These are phyloP conservation scores for Drosophila algonquin DNA, from an alignment of 2,888 invertebrate genomes.

Conservation along the genomic window DNA sequence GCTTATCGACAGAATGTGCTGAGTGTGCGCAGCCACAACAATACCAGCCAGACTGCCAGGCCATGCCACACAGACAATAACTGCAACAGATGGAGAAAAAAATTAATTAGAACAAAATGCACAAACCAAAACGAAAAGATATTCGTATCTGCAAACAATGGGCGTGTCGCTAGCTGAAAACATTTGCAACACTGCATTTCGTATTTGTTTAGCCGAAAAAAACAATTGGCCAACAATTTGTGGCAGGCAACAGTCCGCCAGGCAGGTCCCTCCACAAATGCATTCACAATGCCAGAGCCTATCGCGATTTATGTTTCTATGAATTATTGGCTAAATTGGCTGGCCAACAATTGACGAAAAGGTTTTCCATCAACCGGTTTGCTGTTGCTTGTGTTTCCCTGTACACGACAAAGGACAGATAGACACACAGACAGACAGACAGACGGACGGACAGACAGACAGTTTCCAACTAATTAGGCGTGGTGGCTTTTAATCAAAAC, in stretches of 20 bases:
- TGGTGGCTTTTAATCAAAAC: conserved; percentile 79
- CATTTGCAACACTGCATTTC: conserved; percentile 52
- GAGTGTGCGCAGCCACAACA: conserved; percentile 58
- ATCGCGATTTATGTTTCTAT: conserved; percentile 78
- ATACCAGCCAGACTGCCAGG: conserved; percentile 14
- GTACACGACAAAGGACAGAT: background rate
- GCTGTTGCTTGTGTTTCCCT: conserved; percentile 22
- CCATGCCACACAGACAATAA: conserved; percentile 17
- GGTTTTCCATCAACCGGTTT: conserved; percentile 61
- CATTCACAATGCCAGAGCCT: conserved; percentile 51
- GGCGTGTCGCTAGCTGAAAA: conserved; percentile 60
- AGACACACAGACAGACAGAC: background rate
- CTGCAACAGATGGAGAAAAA: conserved; percentile 56
- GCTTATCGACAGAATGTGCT: conserved; percentile 76
- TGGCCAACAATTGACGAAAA: conserved; percentile 76
- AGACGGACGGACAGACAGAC: conserved; percentile 17
- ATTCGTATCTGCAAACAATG: conserved; percentile 70
- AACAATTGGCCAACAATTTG: conserved; percentile 77
- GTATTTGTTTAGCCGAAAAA: conserved; percentile 66
- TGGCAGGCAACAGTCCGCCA: conserved; percentile 25
- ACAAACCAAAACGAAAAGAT: conserved; percentile 59
- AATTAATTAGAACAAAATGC: conserved; percentile 79
- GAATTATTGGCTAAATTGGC: conserved; percentile 78
- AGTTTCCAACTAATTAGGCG: conserved; percentile 77
- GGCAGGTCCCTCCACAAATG: conserved; percentile 34